These are phyloP conservation scores for Ennomos fuscantarius DNA, from an alignment of 2,888 invertebrate genomes.

Conservation along the genomic window DNA sequence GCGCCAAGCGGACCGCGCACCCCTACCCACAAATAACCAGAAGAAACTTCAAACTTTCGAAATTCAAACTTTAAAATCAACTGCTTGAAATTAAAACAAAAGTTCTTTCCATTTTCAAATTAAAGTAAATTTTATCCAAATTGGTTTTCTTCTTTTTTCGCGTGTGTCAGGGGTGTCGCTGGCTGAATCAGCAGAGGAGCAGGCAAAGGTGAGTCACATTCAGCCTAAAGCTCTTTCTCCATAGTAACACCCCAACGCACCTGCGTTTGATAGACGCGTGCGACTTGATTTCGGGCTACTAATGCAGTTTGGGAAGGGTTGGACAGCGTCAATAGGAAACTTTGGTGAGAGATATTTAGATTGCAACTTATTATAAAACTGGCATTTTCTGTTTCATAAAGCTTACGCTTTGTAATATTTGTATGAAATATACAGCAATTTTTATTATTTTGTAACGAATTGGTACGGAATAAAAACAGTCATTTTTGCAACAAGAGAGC, in stretches of 20 bases:
- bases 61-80: slow-evolving; percentile 35
- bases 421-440: no score
- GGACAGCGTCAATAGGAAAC: not conserved
- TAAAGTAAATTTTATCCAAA: slow-evolving; percentile 33
- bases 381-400: no score
- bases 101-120: slow-evolving; percentile 11
- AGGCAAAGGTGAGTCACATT: slow-evolving; percentile 75
- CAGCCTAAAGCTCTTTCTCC: slow-evolving; percentile 59
- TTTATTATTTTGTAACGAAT: no score
- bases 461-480: no score
- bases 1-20: slow-evolving; percentile 77
- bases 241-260: slow-evolving; percentile 80
- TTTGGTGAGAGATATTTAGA: no score
- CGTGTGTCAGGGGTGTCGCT: slow-evolving; percentile 70
- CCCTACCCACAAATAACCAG: slow-evolving; percentile 55
- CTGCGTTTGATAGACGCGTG: slow-evolving; percentile 47
- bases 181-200: slow-evolving; percentile 77
- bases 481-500: no score
- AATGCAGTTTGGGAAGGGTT: slow-evolving; percentile 31
- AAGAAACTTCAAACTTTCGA: slow-evolving; percentile 44
- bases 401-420: no score
- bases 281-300: slow-evolving; percentile 39
- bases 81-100: slow-evolving; percentile 8
- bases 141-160: slow-evolving; percentile 38
- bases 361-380: no score